phyloP scores from a whole-genome alignment of 2,888 invertebrate species.

The Troilus luridus region DNA sequence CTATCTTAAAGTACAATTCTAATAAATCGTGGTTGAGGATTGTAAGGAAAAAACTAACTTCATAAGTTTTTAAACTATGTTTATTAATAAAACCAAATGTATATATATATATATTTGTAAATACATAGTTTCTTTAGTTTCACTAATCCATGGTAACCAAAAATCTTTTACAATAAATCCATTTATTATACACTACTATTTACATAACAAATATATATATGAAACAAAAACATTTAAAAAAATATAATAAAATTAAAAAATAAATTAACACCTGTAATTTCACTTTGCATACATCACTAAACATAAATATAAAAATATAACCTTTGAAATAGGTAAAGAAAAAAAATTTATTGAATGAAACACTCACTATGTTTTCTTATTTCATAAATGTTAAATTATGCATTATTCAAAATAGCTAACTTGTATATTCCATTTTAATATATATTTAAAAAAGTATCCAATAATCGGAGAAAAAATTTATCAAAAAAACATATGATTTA shows the following conservation, averaged over 20 bases:
- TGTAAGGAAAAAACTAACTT: constrained; percentile 22
- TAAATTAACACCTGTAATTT: neutral
- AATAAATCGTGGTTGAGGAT: neutral
- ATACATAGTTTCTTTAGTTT: constrained; percentile 30
- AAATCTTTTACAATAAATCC: constrained; percentile 47
- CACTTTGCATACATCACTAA: neutral
- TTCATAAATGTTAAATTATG: neutral
- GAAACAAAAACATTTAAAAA: neutral
- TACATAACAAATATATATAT: constrained; percentile 50
- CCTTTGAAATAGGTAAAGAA: neutral
- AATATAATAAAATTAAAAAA: constrained; percentile 17
- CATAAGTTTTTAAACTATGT: constrained; percentile 49
- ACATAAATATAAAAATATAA: neutral
- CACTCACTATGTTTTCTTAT: neutral
- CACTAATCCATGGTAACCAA: constrained; percentile 51
- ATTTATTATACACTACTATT: constrained; percentile 52
- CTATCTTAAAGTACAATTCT: neutral
- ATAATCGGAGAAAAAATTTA: neutral
- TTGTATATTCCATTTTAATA: too few relatives aligned
- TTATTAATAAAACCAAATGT: constrained; percentile 55
- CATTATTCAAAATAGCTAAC: neutral
- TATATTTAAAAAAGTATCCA: neutral
- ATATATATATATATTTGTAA: constrained; percentile 37
- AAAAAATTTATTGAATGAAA: neutral
- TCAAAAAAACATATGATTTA: neutral